phyloP scores from a whole-genome alignment of 2,888 invertebrate genomes.

The Drosophila ustulata region DNA sequence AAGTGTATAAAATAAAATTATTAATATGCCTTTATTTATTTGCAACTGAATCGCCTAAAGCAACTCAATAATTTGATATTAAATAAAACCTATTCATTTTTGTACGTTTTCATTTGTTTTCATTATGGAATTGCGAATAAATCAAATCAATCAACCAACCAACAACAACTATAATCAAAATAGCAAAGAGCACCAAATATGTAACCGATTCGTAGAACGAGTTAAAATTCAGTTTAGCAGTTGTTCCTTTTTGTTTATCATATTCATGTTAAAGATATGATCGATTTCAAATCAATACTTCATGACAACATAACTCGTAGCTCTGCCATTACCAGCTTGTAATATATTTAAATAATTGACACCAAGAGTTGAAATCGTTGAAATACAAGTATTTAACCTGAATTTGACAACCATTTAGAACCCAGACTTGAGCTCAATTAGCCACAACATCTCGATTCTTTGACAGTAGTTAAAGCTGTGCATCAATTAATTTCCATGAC shows the following conservation, averaged over 20 bases:
- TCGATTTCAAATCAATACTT: neutral
- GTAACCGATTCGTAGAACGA: slow-evolving; percentile 13
- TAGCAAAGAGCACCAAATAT: slow-evolving; percentile 19
- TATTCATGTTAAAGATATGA: slow-evolving; percentile 12
- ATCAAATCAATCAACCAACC: slow-evolving; percentile 4
- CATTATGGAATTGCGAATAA: slow-evolving; percentile 25
- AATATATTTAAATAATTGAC: neutral
- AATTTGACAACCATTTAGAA: neutral
- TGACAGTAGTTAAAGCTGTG: slow-evolving; percentile 1
- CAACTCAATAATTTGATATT: slow-evolving; percentile 38
- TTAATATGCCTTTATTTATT: slow-evolving; percentile 59
- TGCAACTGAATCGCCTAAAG: slow-evolving; percentile 38
- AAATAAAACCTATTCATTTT: slow-evolving; percentile 56
- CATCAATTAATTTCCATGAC: slow-evolving; percentile 5
- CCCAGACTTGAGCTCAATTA: neutral
- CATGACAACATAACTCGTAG: neutral
- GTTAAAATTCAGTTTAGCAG: slow-evolving; percentile 12
- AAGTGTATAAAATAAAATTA: slow-evolving; percentile 69
- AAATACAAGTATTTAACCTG: neutral
- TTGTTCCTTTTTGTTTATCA: slow-evolving; percentile 9
- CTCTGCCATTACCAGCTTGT: neutral
- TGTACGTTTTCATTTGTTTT: slow-evolving; percentile 32
- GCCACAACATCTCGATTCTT: neutral
- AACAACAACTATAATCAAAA: slow-evolving; percentile 26
- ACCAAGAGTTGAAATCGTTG: neutral